These are phyloP conservation scores for Poecilobothrus nobilitatus DNA, from an alignment of 2,888 invertebrate genomes.

Conservation along the genomic window DNA sequence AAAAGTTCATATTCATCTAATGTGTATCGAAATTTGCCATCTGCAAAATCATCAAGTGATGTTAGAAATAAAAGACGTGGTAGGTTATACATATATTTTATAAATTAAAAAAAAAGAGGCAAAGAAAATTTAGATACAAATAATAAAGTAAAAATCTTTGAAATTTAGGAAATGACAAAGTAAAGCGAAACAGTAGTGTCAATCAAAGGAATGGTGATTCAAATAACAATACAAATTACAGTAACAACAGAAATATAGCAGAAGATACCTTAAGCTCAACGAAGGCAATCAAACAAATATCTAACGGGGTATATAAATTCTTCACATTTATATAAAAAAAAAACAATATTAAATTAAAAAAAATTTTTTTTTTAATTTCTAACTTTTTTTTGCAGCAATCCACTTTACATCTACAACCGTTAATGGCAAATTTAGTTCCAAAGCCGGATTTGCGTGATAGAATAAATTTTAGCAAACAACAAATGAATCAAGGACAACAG, in stretches of 20 bases:
- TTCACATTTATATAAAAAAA: too few species aligned
- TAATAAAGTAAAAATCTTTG: too few species aligned
- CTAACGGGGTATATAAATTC: slow-evolving; percentile 5
- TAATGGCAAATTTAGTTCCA: not conserved
- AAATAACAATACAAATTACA: slow-evolving; percentile 24
- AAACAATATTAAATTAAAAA: too few species aligned
- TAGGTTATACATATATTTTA: not conserved
- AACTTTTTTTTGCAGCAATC: too few species aligned
- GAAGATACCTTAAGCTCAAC: slow-evolving; percentile 11
- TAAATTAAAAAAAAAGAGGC: too few species aligned
- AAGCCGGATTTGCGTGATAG: not conserved
- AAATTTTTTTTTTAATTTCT: too few species aligned
- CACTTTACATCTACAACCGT: not conserved
- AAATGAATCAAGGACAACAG: slow-evolving; percentile 17
- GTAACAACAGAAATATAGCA: slow-evolving; percentile 22
- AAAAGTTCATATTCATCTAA: slow-evolving; percentile 29
- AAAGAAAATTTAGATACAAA: too few species aligned
- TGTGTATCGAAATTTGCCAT: slow-evolving; percentile 25
- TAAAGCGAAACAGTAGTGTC: not conserved
- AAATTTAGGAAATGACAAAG: too few species aligned
- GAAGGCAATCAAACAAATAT: slow-evolving; percentile 16
- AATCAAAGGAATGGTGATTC: slow-evolving; percentile 20
- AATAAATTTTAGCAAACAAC: slow-evolving; percentile 10
- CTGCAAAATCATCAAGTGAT: slow-evolving; percentile 19
- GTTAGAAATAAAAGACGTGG: not conserved